Evolutionary conservation across 37 sponge, comb jelly and placozoan genomes (phyloP), one percentile per base, ranked within the genome.

Genomic region (Aplysina aerophoba): DNA sequence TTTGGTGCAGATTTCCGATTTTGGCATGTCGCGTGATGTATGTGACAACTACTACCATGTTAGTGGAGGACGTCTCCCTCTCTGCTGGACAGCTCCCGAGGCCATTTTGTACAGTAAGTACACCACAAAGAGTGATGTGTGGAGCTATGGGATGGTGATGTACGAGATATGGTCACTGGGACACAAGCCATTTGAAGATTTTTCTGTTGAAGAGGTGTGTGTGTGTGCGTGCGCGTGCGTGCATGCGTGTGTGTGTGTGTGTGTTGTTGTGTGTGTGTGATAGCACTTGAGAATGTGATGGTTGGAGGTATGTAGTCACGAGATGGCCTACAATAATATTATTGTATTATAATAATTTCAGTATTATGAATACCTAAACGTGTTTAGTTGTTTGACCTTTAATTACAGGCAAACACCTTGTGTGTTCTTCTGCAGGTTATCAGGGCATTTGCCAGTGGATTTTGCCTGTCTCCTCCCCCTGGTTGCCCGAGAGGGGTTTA

Each of bases 31-130:
- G 15, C 83, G 83, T 2, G 59, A 58, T 58, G 41, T 81, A 16
- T 28, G 24, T 28, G 59, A 55, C 60, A 8, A 81, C 83, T 81
- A 81, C 83, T 53, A 63, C 24, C 27, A 27, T 17, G 34, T 25
- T 16, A 55, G 12, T 61, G 83, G 83, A 53, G 83, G 83, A 21
- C 21, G 25, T 24, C 63, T 81, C 38, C 83, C 83, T n/a, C 62
- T 81, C 16, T 57, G 60, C 62, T 81, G 83, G 83, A 81, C 60
- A 17, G 83, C 83, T 53, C 83, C 83, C 5, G 83, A 81, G 65
- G 83, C 71, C 71, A 69, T 69, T 4, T 69, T 69, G 35, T 69
- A 69, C 33, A 69, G 34, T 12, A 69, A 69, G 34, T 69, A 69
- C 71, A 69, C 71, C 33, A 69, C 30, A 12, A 33, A 69, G 6